A percentile compares a stretch with the other conserved stretches of the same genome.
phyloP scores from a whole-genome alignment of 2,113 vertebrate genomes.

The Pitta sordida region DNA sequence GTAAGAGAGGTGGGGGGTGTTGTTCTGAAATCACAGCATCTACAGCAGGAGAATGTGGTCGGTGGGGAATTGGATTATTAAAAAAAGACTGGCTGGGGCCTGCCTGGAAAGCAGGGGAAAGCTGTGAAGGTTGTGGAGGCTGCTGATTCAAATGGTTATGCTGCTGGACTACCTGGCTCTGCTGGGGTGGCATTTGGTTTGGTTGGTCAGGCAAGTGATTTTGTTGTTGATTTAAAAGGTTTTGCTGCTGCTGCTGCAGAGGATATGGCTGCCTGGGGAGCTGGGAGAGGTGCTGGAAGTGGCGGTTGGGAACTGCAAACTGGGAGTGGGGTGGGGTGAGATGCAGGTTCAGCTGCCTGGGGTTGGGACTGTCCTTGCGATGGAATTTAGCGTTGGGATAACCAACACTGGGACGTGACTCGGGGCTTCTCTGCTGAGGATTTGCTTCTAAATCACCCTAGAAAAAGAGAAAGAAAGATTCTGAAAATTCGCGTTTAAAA shows the following conservation, averaged over 20 bases:
- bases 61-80: constrained; percentile 81
- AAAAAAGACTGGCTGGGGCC: constrained; percentile 85
- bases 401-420: constrained; percentile 78
- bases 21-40: constrained; percentile 82
- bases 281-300: constrained; percentile 83
- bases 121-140: constrained; percentile 74
- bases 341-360: constrained; percentile 88
- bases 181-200: constrained; percentile 76
- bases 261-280: constrained; percentile 86
- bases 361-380: constrained; percentile 87
- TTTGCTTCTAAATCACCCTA: constrained; percentile 86
- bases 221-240: constrained; percentile 73
- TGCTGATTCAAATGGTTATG: constrained; percentile 74
- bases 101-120: constrained; percentile 83
- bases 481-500: not conserved
- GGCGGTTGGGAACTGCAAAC: constrained; percentile 78
- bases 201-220: constrained; percentile 73
- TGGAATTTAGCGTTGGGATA: constrained; percentile 86
- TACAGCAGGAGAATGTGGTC: constrained; percentile 85
- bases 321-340: constrained; percentile 85
- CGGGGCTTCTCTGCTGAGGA: constrained; percentile 85
- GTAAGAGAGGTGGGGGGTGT: constrained; percentile 71
- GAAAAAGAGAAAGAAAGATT: not conserved
- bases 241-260: constrained; percentile 78
- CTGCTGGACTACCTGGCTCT: constrained; percentile 78